phyloP scores from a whole-genome alignment of 2,888 invertebrate genomes.

The Acrobasis suavella region DNA sequence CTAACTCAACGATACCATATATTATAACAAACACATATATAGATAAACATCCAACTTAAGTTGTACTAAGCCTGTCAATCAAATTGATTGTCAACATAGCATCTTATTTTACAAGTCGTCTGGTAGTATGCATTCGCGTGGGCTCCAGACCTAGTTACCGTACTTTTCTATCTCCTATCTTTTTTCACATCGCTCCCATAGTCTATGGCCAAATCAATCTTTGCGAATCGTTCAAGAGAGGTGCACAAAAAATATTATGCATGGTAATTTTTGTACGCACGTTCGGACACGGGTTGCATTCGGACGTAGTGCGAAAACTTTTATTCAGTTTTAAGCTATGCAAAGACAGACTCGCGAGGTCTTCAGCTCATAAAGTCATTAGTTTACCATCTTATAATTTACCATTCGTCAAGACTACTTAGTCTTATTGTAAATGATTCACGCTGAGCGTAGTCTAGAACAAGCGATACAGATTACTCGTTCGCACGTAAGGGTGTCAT shows the following conservation, averaged over 20 bases:
- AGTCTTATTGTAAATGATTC: constrained; percentile 2
- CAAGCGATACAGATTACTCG: constrained; percentile 2
- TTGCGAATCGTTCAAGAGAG: constrained; percentile 7
- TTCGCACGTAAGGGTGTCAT: constrained; percentile 20
- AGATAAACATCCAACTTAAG: too few relatives aligned
- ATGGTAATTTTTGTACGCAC: not conserved
- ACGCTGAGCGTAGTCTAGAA: not conserved
- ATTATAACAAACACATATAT: too few relatives aligned
- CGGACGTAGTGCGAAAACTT: too few relatives aligned
- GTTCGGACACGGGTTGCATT: too few relatives aligned
- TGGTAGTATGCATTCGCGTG: constrained; percentile 23
- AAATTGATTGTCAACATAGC: constrained; percentile 12
- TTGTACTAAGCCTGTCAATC: constrained; percentile 25
- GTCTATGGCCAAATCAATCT: constrained; percentile 11
- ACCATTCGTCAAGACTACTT: not conserved
- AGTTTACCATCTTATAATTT: not conserved
- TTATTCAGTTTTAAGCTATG: too few relatives aligned
- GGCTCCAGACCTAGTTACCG: constrained; percentile 25
- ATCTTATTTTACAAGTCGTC: constrained; percentile 25
- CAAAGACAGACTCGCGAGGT: not conserved
- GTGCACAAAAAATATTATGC: constrained; percentile 16
- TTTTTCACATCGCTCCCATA: constrained; percentile 3
- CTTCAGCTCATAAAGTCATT: not conserved
- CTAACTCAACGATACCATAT: too few relatives aligned
- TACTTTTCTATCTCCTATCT: not conserved